Conservation (phyloP, 2,113 vertebrate species). For the Clarias batrachus region DNA sequence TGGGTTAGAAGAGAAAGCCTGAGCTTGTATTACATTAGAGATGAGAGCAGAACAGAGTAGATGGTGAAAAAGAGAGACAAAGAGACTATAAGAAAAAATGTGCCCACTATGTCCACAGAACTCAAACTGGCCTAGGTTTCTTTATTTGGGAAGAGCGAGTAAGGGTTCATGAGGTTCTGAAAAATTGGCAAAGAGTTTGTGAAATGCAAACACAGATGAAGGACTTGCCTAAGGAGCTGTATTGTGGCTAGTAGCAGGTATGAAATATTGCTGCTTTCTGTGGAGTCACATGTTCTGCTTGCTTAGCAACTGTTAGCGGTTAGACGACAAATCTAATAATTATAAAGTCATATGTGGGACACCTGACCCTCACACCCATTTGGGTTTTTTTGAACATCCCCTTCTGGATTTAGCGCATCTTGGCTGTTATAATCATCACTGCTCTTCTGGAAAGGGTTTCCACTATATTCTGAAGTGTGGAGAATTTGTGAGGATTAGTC, state of each 20-base stretch:
- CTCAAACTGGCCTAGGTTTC: neutral
- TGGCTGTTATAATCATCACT: neutral
- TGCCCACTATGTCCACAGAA: neutral
- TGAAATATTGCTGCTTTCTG: neutral
- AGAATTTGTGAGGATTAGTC: neutral
- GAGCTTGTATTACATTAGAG: neutral
- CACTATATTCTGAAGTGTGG: neutral
- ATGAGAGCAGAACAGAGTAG: neutral
- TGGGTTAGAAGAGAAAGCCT: slow-evolving; percentile 32
- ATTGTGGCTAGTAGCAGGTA: neutral
- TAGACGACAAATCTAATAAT: neutral
- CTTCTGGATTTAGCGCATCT: neutral
- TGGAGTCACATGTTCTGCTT: neutral
- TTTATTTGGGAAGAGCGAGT: neutral
- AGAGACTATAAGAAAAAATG: neutral
- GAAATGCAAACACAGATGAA: neutral
- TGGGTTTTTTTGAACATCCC: neutral
- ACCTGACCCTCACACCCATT: neutral
- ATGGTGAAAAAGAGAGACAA: neutral
- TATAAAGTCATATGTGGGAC: neutral
- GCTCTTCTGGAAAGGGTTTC: neutral
- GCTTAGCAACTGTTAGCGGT: neutral
- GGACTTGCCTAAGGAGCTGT: neutral
- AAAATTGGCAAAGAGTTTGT: neutral
- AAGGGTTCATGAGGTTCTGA: neutral